Percentiles rank a stretch among this genome's conserved stretches.
These are phyloP conservation scores for Cossypha niveicapilla DNA, from an alignment of 2,797 vertebrate genomes.

Conservation along the genomic window DNA sequence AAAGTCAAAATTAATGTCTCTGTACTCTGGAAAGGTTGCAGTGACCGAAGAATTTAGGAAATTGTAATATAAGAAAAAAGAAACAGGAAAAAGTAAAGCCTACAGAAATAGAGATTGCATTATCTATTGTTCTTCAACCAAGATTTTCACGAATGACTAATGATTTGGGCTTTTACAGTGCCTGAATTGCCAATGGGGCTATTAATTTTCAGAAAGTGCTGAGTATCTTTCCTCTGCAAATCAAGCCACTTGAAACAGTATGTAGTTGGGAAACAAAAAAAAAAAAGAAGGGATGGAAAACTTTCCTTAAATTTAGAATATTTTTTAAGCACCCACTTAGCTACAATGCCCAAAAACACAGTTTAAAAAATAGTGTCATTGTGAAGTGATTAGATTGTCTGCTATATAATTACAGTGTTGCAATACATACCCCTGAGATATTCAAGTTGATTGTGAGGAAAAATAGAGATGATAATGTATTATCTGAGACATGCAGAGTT, in stretches of 20 bases:
- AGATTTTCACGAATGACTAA: slow-evolving; percentile 14
- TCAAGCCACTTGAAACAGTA: neutral
- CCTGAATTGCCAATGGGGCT: neutral
- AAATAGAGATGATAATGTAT: neutral
- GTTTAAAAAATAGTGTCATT: neutral
- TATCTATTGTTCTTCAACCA: neutral
- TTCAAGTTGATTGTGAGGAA: neutral
- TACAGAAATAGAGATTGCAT: neutral
- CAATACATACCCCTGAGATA: neutral
- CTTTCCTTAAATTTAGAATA: neutral
- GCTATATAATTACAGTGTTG: neutral
- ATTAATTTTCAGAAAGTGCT: neutral
- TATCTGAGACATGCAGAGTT: neutral
- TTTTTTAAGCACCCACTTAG: neutral
- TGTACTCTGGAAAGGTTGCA: neutral
- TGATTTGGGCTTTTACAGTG: neutral
- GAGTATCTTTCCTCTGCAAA: neutral
- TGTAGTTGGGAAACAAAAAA: neutral
- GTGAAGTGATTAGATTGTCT: neutral
- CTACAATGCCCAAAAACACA: neutral
- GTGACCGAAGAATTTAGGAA: neutral
- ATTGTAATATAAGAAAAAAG: neutral
- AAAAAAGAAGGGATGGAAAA: neutral
- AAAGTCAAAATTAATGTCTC: neutral
- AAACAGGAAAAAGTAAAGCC: neutral